These are phyloP conservation scores for Raphicerus campestris DNA, from an alignment of 2,113 vertebrate genomes.

Conservation along the genomic window DNA sequence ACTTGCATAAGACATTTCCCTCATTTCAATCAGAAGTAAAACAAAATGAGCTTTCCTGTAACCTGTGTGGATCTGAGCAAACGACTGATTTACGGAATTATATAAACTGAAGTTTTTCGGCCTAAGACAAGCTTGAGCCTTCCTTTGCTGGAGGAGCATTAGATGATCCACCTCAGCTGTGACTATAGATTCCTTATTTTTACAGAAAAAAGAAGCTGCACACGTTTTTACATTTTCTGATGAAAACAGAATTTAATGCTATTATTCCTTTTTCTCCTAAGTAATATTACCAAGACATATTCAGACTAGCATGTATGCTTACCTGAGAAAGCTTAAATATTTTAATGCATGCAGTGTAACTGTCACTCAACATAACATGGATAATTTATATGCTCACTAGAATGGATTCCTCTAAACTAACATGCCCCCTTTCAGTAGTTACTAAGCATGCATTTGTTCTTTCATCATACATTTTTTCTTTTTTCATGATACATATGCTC, in stretches of 20 bases:
- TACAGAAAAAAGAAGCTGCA: not conserved
- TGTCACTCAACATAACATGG: not conserved
- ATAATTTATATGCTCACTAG: not conserved
- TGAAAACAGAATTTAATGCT: not conserved
- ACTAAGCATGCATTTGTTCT: not conserved
- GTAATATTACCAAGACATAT: not conserved
- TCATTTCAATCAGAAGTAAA: conserved; percentile 7
- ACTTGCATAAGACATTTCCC: not conserved
- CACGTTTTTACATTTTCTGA: not conserved
- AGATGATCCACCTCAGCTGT: not conserved
- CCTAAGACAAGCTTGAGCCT: not conserved
- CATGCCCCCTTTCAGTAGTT: not conserved
- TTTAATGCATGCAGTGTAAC: not conserved
- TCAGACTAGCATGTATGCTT: not conserved
- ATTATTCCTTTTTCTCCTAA: not conserved
- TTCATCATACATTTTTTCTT: not conserved
- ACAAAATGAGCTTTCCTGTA: not conserved
- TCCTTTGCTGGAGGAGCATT: not conserved
- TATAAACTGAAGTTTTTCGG: not conserved
- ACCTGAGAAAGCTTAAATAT: not conserved
- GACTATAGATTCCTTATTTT: not conserved
- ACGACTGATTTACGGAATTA: not conserved
- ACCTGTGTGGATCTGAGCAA: not conserved
- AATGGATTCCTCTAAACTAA: not conserved
- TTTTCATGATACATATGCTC: not conserved